Percentiles rank a stretch among this genome's conserved stretches.
Evolutionary conservation across 2,797 vertebrate genomes (phyloP).

Genomic region (Natrix natrix): DNA sequence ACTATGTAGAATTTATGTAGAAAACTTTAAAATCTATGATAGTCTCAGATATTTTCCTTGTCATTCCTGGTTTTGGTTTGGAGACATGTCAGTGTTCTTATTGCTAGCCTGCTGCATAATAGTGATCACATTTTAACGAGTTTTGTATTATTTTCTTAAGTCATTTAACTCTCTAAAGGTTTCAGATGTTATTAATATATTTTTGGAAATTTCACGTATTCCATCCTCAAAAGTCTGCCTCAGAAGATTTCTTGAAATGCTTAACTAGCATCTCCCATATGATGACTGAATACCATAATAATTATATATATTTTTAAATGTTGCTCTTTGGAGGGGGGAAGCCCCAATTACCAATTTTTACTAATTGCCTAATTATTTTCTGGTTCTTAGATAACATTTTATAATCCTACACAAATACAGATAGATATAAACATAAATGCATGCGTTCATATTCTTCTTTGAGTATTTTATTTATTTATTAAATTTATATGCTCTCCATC

Average conservation of each 20-base stretch:
- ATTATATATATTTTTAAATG: neutral
- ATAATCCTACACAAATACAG: neutral
- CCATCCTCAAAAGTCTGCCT: neutral
- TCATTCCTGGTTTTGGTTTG: neutral
- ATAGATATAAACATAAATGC: neutral
- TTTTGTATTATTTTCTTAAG: neutral
- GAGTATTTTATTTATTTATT: neutral
- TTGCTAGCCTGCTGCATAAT: no score
- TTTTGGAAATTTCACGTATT: neutral
- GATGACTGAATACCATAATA: neutral
- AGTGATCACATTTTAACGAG: neutral
- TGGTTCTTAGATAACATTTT: neutral
- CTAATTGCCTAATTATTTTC: neutral
- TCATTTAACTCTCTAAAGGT: neutral
- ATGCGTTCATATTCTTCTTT: neutral
- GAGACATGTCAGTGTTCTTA: neutral
- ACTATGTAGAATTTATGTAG: neutral
- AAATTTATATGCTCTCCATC: neutral
- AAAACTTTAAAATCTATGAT: neutral
- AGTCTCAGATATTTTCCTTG: neutral
- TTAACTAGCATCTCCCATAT: neutral
- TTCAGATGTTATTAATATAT: neutral
- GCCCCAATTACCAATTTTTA: neutral
- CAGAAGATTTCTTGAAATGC: neutral
- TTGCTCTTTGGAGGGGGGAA: neutral